A percentile compares a stretch with the other conserved stretches of the same genome.
Conservation (phyloP, 1,140 invertebrate species). For the Andricus grossulariae region DNA sequence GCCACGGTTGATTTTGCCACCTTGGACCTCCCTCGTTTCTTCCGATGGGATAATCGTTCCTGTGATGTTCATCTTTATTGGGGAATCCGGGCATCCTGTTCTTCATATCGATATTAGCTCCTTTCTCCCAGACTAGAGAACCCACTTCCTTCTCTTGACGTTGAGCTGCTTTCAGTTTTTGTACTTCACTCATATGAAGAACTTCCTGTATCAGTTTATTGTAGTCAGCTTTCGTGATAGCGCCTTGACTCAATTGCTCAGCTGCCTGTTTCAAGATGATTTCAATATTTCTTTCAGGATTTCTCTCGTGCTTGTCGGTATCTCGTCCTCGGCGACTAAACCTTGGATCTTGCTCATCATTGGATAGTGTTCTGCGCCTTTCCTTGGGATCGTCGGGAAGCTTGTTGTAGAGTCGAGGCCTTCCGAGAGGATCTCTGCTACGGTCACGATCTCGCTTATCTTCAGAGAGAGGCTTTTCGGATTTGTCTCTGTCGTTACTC, state of each 20-base stretch:
- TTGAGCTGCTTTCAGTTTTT: conserved; percentile 86
- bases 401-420: conserved; percentile 77
- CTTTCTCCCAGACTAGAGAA: conserved; percentile 68
- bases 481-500: conserved; percentile 61
- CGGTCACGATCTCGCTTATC: conserved; percentile 68
- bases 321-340: conserved; percentile 62
- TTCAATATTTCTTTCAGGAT: conserved; percentile 81
- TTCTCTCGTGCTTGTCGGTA: conserved; percentile 67
- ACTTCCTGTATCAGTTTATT: conserved; percentile 87
- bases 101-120: conserved; percentile 56
- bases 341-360: conserved; percentile 73
- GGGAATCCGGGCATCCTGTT: conserved; percentile 46
- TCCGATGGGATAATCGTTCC: conserved; percentile 58
- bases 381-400: conserved; percentile 69
- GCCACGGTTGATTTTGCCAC: conserved; percentile 71
- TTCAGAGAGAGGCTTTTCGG: conserved; percentile 45
- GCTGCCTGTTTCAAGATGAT: conserved; percentile 90
- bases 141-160: conserved; percentile 78
- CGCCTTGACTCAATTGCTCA: conserved; percentile 85
- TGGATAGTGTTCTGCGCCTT: conserved; percentile 57
- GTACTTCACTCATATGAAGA: conserved; percentile 85
- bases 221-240: conserved; percentile 87
- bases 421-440: conserved; percentile 79
- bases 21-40: conserved; percentile 62
- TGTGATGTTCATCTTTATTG: conserved; percentile 42